Evolutionary conservation across 2,797 vertebrate species (phyloP).

Genomic region (Oreochromis mossambicus): DNA sequence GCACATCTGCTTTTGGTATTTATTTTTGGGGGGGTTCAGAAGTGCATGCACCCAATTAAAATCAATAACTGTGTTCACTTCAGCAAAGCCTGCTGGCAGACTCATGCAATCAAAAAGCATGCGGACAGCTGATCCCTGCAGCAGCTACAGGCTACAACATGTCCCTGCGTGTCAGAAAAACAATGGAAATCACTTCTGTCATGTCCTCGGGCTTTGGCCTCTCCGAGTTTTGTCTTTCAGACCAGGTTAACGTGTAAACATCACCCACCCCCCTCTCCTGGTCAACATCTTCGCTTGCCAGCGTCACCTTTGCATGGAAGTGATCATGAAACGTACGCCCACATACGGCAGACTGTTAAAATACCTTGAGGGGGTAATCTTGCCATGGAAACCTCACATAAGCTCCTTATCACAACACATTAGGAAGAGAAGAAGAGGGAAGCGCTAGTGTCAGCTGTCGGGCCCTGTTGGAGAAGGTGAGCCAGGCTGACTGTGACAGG

Average conservation of each 20-base stretch:
- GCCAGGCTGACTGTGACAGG: constrained; percentile 80
- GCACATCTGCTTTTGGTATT: constrained; percentile 37
- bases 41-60: constrained; percentile 19
- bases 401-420: constrained; percentile 93
- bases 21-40: neutral
- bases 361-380: constrained; percentile 79
- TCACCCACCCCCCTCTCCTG: neutral
- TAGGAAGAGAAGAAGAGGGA: constrained; percentile 80
- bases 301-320: constrained; percentile 35
- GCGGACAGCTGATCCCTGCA: constrained; percentile 18
- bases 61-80: constrained; percentile 37
- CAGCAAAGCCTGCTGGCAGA: constrained; percentile 15
- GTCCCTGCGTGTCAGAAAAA: constrained; percentile 41
- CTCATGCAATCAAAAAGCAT: neutral
- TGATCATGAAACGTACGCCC: constrained; percentile 23
- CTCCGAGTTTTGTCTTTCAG: constrained; percentile 36
- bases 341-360: constrained; percentile 65
- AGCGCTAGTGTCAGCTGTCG: constrained; percentile 83
- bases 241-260: constrained; percentile 1
- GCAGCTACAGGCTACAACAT: constrained; percentile 56
- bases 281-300: constrained; percentile 34
- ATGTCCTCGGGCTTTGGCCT: constrained; percentile 38
- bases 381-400: constrained; percentile 81
- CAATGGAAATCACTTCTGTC: constrained; percentile 47
- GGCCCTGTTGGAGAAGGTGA: constrained; percentile 79